These are phyloP conservation scores for Erynnis tages DNA, from an alignment of 2,888 invertebrate genomes.

Conservation along the genomic window DNA sequence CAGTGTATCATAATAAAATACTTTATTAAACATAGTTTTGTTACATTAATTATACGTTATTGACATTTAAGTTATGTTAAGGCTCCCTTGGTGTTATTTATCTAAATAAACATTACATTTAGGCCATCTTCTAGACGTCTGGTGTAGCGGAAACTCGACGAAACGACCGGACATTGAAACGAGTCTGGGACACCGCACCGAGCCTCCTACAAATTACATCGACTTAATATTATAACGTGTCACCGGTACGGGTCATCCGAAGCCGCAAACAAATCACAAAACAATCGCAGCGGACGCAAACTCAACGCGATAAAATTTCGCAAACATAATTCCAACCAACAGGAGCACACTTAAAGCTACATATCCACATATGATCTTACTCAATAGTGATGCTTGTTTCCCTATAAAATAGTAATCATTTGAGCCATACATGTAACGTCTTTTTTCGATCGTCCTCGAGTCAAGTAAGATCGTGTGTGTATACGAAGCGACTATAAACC, in stretches of 20 bases:
- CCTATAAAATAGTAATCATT: conserved; percentile 20
- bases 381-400: conserved; percentile 23
- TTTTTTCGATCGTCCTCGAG: conserved; percentile 6
- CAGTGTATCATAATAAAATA: conserved; percentile 6
- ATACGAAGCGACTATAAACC: conserved; percentile 16
- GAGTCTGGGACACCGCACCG: conserved; percentile 7
- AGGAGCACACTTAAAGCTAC: conserved; percentile 20
- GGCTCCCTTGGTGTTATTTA: conserved; percentile 19
- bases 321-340: conserved; percentile 14
- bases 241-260: conserved; percentile 16
- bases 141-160: conserved; percentile 3
- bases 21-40: conserved; percentile 13
- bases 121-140: conserved; percentile 6
- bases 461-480: conserved; percentile 18
- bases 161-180: conserved; percentile 9
- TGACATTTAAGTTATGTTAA: conserved; percentile 14
- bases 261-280: conserved; percentile 40
- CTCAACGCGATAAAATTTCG: conserved; percentile 38
- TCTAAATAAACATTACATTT: conserved; percentile 13
- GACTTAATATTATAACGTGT: conserved; percentile 2
- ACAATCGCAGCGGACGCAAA: conserved; percentile 46
- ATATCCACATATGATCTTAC: conserved; percentile 24
- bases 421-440: conserved; percentile 26
- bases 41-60: conserved; percentile 19
- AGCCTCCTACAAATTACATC: conserved; percentile 8